Percentiles rank a stretch among this genome's conserved stretches.
These are phyloP conservation scores for Taphrorychus bicolor DNA, from an alignment of 2,888 invertebrate species.

Conservation along the genomic window DNA sequence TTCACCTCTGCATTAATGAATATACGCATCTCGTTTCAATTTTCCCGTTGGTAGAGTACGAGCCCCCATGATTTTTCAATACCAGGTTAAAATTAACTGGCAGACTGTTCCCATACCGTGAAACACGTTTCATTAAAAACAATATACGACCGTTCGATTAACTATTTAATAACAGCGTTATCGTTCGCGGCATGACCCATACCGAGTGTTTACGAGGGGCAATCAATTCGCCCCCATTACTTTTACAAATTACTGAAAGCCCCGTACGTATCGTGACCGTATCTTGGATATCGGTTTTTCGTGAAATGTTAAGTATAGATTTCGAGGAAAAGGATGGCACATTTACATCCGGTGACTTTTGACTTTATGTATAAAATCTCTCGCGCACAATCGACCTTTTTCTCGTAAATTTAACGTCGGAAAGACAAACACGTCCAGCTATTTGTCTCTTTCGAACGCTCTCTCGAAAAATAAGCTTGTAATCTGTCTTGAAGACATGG, in stretches of 20 bases:
- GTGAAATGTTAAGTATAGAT: slow-evolving; percentile 29
- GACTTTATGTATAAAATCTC: slow-evolving; percentile 7
- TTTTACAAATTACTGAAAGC: slow-evolving; percentile 28
- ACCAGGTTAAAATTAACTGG: slow-evolving; percentile 9
- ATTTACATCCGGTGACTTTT: not conserved
- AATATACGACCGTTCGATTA: slow-evolving; percentile 28
- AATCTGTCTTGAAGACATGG: slow-evolving; percentile 52
- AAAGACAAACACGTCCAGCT: slow-evolving; percentile 46
- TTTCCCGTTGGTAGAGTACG: not conserved
- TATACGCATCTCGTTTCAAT: not conserved
- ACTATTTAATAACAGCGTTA: slow-evolving; percentile 17
- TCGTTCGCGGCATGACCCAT: slow-evolving; percentile 19
- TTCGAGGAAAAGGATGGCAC: not conserved
- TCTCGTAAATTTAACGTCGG: slow-evolving; percentile 3
- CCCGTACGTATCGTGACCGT: slow-evolving; percentile 17
- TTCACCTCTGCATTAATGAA: not conserved
- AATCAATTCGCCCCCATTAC: slow-evolving; percentile 27
- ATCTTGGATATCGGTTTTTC: slow-evolving; percentile 23
- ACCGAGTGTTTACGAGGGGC: slow-evolving; percentile 12
- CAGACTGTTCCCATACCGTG: slow-evolving; percentile 11
- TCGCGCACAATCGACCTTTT: not conserved
- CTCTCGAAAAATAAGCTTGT: slow-evolving; percentile 52
- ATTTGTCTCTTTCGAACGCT: slow-evolving; percentile 53
- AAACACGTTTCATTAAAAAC: slow-evolving; percentile 33
- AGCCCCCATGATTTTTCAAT: slow-evolving; percentile 1